Percentiles rank a stretch among this genome's conserved stretches.
phyloP scores from a whole-genome alignment of 2,113 vertebrate genomes.

The Amphiprion percula region DNA sequence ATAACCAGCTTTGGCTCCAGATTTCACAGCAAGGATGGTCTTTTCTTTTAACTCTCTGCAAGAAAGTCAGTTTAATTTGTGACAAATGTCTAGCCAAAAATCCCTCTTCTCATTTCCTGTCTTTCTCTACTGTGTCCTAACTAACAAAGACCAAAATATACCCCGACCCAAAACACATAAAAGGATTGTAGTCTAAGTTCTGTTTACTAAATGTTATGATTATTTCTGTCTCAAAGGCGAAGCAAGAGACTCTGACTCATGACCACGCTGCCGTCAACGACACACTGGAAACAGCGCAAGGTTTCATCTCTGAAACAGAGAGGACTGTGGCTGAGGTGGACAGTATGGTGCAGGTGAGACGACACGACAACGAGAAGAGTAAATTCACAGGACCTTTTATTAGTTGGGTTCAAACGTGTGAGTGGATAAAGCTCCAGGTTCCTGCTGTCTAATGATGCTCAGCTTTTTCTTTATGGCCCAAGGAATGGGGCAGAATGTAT shows the following conservation, averaged over 20 bases:
- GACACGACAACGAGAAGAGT: background rate
- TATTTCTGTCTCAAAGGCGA: constrained; percentile 75
- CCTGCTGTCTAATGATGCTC: constrained; percentile 7
- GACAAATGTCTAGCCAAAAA: too few relatives aligned
- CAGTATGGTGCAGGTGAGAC: constrained; percentile 87
- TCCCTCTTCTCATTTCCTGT: too few relatives aligned
- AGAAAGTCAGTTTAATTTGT: too few relatives aligned
- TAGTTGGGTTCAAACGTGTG: background rate
- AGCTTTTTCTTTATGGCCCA: background rate
- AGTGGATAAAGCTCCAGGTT: background rate
- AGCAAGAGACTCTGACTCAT: constrained; percentile 81
- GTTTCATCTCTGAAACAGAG: constrained; percentile 74
- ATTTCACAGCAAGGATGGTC: too few relatives aligned
- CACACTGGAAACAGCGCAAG: constrained; percentile 79
- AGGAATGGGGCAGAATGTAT: background rate
- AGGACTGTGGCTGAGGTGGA: constrained; percentile 81
- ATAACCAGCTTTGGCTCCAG: too few relatives aligned
- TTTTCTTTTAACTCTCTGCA: too few relatives aligned
- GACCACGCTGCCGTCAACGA: constrained; percentile 77
- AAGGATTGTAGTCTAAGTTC: too few relatives aligned
- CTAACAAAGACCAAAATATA: too few relatives aligned
- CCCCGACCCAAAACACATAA: too few relatives aligned
- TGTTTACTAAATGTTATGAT: background rate
- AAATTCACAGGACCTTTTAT: background rate
- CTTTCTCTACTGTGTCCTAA: too few relatives aligned